Base-by-base conservation (phyloP, 2,888 invertebrate genomes). In the Periphyllus acericola region DNA sequence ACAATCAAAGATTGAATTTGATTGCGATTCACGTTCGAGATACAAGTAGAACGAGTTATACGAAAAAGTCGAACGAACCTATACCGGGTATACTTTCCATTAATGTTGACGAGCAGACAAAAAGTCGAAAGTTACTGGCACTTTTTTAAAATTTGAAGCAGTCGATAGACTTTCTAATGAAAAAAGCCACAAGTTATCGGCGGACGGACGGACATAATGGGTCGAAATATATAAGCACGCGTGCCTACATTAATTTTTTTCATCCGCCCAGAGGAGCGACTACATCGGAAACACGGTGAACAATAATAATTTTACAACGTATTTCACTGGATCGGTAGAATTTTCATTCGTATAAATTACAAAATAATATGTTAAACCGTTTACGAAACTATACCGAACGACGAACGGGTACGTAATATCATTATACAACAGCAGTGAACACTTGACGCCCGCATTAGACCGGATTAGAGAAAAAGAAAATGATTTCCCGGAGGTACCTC, bases 71-170 rank as follows among this genome's bases (percentile, higher is more conserved):
- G 29, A 83, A 40, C 14, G 71, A 71, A 36, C 34, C 11, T 46
- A 83, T 11, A 25, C 32, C 32, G 14, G 14, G 6, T 46, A 21
- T 72, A 82, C 75, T 84, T 84, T 84, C 75, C 60, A 66, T 60
- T 60, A 29, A 60, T 60, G 29, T 60, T 21, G 60, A 75, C 21
- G 40, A 40, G 6, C 40, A 60, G 29, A 40, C 83, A 6, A 75
- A 36, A 83, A 75, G 83, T 83, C 60, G 60, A 83, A 74, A 74
- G 83, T 74, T 83, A 74, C 52, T 34, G 34, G 25, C 14, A 72
- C 34, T 52, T 83, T 72, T 72, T 46, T 55, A 52, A 72, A 72
- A 83, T 72, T 9, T 36, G 19, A 52, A 83, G 32, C 36, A 11
- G 9, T 32, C 21, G 17, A 29, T 19, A 83, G 55, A 60, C 55